A percentile compares a stretch with the other conserved stretches of the same genome.
Conservation (phyloP, 64 coral and sea anemone genomes). For the Orbicella faveolata region DNA sequence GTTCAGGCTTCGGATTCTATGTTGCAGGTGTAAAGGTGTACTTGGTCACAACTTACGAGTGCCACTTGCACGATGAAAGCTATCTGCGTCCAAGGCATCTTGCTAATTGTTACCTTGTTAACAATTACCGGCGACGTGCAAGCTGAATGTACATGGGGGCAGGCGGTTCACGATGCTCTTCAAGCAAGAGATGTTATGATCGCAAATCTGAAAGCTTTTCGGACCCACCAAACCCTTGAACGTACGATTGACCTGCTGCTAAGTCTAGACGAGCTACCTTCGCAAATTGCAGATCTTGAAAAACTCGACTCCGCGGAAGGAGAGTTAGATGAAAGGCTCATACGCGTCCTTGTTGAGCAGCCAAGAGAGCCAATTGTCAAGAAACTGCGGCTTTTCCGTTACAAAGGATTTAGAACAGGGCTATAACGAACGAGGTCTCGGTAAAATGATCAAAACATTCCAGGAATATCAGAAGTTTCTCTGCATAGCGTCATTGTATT, state of each 20-base stretch:
- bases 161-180: not conserved
- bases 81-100: not conserved
- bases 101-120: not conserved
- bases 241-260: not conserved
- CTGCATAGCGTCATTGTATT: not conserved
- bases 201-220: not conserved
- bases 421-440: not conserved
- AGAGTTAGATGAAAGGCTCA: not conserved
- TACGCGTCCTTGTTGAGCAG: not conserved
- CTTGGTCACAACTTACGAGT: too few relatives aligned
- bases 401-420: not conserved
- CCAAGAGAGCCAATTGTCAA: not conserved
- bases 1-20: not conserved
- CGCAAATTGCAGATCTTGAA: not conserved
- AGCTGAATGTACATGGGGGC: not conserved
- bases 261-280: not conserved
- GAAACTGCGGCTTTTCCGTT: not conserved
- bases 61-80: not conserved
- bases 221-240: not conserved
- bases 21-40: not conserved
- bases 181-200: not conserved
- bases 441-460: not conserved
- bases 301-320: not conserved
- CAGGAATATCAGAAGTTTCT: not conserved
- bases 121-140: not conserved